Percentiles rank a stretch among this genome's conserved stretches.
Conservation (phyloP, 1,140 invertebrate genomes). For the Euglossa dilemma region DNA sequence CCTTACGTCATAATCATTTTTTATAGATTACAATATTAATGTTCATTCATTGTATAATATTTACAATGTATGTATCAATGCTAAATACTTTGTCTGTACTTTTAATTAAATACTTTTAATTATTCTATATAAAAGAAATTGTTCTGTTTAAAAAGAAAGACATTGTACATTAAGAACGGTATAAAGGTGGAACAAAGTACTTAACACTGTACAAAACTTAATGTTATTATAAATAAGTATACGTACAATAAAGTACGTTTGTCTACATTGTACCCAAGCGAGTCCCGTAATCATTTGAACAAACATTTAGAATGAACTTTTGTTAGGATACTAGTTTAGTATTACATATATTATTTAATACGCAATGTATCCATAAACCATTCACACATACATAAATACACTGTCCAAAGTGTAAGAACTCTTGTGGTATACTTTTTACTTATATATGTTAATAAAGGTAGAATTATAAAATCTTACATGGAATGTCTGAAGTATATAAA, state of each 20-base stretch:
- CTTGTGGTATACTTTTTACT: constrained; percentile 8
- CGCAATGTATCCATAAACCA: constrained; percentile 38
- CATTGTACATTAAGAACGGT: constrained; percentile 14
- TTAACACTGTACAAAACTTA: constrained; percentile 50
- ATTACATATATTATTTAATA: constrained; percentile 57
- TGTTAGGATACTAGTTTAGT: constrained; percentile 48
- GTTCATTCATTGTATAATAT: constrained; percentile 46
- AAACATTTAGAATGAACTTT: constrained; percentile 41
- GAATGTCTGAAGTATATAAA: constrained; percentile 49
- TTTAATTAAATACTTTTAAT: background rate
- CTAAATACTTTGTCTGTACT: constrained; percentile 42
- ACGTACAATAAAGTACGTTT: constrained; percentile 55
- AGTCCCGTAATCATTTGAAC: constrained; percentile 27
- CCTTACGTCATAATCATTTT: constrained; percentile 48
- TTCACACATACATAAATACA: constrained; percentile 29
- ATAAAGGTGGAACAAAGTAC: constrained; percentile 48
- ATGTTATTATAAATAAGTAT: constrained; percentile 70
- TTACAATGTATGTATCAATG: constrained; percentile 60
- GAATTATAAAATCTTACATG: constrained; percentile 36
- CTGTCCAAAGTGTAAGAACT: constrained; percentile 11
- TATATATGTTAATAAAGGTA: constrained; percentile 32
- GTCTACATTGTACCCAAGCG: constrained; percentile 48
- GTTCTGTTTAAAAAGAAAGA: background rate
- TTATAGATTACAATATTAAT: constrained; percentile 49
- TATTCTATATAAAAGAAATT: constrained; percentile 17